Conservation (phyloP, 2,888 invertebrate genomes). For the Cheilosia vernalis region DNA sequence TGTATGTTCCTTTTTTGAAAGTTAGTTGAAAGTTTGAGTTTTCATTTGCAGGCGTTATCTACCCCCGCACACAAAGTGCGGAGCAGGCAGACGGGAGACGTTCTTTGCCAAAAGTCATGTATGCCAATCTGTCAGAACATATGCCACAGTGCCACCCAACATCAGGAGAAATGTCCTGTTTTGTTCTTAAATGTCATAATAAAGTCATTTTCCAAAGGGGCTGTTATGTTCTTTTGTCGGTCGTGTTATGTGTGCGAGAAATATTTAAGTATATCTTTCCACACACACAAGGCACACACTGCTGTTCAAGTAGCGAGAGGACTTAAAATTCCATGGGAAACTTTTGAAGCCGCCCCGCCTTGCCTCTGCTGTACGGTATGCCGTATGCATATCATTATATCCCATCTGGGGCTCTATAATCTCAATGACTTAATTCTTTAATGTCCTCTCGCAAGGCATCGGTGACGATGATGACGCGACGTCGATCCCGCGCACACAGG, state of each 20-base stretch:
- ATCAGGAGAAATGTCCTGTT: conserved; percentile 42
- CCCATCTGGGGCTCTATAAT: conserved; percentile 68
- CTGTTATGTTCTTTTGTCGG: conserved; percentile 57
- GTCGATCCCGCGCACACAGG: conserved; percentile 19
- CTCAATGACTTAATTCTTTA: conserved; percentile 72
- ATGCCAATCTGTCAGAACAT: conserved; percentile 62
- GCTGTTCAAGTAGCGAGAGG: conserved; percentile 26
- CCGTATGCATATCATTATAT: conserved; percentile 65
- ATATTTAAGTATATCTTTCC: conserved; percentile 52
- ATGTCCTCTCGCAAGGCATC: conserved; percentile 46
- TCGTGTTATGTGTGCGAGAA: conserved; percentile 50
- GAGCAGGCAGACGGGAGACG: neutral
- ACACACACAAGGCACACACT: conserved; percentile 1
- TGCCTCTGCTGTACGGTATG: conserved; percentile 23
- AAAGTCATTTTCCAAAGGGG: conserved; percentile 61
- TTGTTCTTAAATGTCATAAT: conserved; percentile 67
- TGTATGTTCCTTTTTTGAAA: neutral
- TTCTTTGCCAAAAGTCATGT: conserved; percentile 45
- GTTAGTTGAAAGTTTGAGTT: conserved; percentile 6
- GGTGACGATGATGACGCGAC: conserved; percentile 13
- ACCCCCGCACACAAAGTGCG: too few species aligned
- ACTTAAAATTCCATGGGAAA: conserved; percentile 65
- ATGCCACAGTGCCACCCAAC: conserved; percentile 37
- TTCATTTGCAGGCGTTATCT: neutral
- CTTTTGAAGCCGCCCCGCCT: conserved; percentile 43